phyloP scores from a whole-genome alignment of 2,888 invertebrate genomes.

The Fabriciana adippe region DNA sequence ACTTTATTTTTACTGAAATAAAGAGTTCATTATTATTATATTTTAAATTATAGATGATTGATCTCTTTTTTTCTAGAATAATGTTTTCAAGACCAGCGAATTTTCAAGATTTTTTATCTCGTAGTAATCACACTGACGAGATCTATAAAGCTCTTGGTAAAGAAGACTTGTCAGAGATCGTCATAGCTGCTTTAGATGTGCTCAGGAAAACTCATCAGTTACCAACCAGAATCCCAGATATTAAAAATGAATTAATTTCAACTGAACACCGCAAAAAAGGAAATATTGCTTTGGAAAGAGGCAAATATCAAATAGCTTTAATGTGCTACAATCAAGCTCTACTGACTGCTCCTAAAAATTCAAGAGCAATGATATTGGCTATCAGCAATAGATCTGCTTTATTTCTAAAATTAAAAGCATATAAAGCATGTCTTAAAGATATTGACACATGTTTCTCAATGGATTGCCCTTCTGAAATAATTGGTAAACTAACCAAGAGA shows the following conservation, averaged over 20 bases:
- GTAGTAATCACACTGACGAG: constrained; percentile 45
- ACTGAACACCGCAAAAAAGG: constrained; percentile 41
- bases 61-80: background rate
- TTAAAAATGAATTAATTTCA: constrained; percentile 42
- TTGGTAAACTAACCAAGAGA: constrained; percentile 41
- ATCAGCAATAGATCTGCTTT: constrained; percentile 49
- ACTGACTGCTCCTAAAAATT: constrained; percentile 45
- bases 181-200: constrained; percentile 38
- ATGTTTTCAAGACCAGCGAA: constrained; percentile 19
- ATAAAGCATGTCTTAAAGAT: constrained; percentile 43
- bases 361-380: constrained; percentile 43
- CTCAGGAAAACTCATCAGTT: constrained; percentile 40
- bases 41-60: background rate
- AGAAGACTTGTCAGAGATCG: constrained; percentile 42
- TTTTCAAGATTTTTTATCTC: constrained; percentile 17
- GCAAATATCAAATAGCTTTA: constrained; percentile 36
- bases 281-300: constrained; percentile 37
- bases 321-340: constrained; percentile 46
- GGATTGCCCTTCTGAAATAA: constrained; percentile 45
- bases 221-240: constrained; percentile 11
- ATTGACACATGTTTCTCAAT: constrained; percentile 44
- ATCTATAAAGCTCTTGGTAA: constrained; percentile 43
- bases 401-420: constrained; percentile 36
- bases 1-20: background rate
- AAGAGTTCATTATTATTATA: background rate